Evolutionary conservation across 2,797 vertebrate genomes (phyloP).

Genomic region (Crocodylus rhombifer): DNA sequence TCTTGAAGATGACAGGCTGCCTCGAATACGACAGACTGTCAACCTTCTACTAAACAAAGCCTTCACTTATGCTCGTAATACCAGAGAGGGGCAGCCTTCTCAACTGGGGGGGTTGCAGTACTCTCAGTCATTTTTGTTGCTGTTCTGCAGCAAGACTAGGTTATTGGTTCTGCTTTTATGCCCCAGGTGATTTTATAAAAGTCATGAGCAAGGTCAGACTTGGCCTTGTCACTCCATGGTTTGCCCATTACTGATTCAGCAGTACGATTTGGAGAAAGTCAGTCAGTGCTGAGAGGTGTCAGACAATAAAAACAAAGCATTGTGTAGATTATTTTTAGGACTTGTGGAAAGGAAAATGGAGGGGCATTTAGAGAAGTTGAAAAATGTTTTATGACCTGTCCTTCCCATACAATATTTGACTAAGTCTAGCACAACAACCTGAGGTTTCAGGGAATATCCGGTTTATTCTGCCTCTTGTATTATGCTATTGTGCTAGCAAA

Average conservation of each 20-base stretch:
- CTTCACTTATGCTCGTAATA: not conserved
- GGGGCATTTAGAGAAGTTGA: not conserved
- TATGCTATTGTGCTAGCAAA: not conserved
- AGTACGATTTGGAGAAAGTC: too few species aligned
- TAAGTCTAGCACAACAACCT: not conserved
- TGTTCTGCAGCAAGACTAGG: not conserved
- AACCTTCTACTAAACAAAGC: not conserved
- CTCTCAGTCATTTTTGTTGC: not conserved
- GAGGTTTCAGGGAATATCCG: not conserved
- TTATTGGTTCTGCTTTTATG: not conserved
- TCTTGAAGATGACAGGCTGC: not conserved
- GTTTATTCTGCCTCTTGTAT: not conserved
- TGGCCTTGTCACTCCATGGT: too few species aligned
- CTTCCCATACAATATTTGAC: not conserved
- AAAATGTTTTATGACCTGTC: not conserved
- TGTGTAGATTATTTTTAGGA: not conserved
- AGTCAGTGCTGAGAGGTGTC: too few species aligned
- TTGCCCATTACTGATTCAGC: not conserved
- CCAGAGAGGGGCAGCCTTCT: too few species aligned
- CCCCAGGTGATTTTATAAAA: not conserved
- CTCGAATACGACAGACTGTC: not conserved
- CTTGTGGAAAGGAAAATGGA: not conserved
- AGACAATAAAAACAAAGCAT: not conserved
- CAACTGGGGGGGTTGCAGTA: not conserved
- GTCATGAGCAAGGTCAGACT: not conserved